phyloP scores from a whole-genome alignment of 2,797 vertebrate species.

The Notoglanidium macrostoma region DNA sequence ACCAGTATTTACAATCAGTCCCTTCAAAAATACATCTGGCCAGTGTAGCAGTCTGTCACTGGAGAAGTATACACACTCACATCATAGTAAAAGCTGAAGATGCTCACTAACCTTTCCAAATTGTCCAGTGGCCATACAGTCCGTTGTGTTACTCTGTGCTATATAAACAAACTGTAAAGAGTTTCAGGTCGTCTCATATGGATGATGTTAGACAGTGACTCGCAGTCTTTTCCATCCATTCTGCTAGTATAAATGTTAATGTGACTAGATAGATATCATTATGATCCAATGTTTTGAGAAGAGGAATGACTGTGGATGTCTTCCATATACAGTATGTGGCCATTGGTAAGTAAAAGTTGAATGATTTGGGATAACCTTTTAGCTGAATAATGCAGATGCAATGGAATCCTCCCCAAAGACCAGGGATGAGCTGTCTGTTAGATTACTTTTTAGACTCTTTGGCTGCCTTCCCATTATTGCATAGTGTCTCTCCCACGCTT shows the following conservation, averaged over 20 bases:
- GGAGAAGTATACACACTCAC: background rate
- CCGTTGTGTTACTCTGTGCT: background rate
- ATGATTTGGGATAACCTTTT: conserved; percentile 24
- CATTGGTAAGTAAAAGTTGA: conserved; percentile 1
- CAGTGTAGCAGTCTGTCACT: background rate
- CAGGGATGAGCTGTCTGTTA: background rate
- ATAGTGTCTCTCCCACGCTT: conserved; percentile 16
- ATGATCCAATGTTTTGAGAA: background rate
- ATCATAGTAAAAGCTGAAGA: background rate
- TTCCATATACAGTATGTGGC: background rate
- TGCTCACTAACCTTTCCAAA: background rate
- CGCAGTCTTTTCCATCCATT: background rate
- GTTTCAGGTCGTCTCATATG: background rate
- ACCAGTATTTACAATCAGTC: background rate
- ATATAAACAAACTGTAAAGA: background rate
- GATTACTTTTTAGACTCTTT: conserved; percentile 21
- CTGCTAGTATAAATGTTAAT: conserved; percentile 3
- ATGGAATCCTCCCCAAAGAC: conserved; percentile 28
- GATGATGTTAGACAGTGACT: background rate
- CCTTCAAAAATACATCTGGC: background rate
- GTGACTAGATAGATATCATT: background rate
- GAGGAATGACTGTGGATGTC: background rate
- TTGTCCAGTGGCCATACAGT: background rate
- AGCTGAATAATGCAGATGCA: conserved; percentile 20
- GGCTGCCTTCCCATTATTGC: conserved; percentile 23